These are phyloP conservation scores for Aphaenogaster ashmeadi DNA, from an alignment of 1,140 invertebrate species.

Conservation along the genomic window DNA sequence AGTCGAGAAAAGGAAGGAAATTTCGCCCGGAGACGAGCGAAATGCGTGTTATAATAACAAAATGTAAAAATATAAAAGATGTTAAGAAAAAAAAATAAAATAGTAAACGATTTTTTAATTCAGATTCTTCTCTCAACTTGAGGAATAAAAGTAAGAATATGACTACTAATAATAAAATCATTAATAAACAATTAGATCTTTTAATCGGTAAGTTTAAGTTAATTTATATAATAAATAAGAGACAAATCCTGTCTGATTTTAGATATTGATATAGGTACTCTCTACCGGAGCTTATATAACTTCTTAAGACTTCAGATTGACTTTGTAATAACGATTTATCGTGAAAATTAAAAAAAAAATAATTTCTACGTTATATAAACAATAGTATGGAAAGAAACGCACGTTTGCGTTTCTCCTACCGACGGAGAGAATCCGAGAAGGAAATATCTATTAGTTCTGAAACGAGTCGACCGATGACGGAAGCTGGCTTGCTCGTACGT, in stretches of 20 bases:
- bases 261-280: not conserved
- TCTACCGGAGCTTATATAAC: not conserved
- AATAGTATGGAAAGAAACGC: not conserved
- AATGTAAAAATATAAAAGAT: not conserved
- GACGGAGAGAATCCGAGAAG: not conserved
- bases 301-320: not conserved
- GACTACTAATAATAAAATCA: not conserved
- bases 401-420: conserved; percentile 48
- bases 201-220: not conserved
- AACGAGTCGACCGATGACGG: conserved; percentile 64
- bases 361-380: not conserved
- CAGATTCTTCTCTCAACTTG: not conserved
- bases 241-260: not conserved
- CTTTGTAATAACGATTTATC: not conserved
- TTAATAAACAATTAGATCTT: not conserved
- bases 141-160: not conserved
- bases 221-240: conserved; percentile 14
- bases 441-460: conserved; percentile 57
- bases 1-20: not conserved
- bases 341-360: not conserved
- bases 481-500: conserved; percentile 22
- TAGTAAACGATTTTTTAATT: not conserved
- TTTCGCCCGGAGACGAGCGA: not conserved
- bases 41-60: not conserved
- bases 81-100: conserved; percentile 1